phyloP scores from a whole-genome alignment of 2,797 vertebrate species.

The Cynodonichthys magdalenae region DNA sequence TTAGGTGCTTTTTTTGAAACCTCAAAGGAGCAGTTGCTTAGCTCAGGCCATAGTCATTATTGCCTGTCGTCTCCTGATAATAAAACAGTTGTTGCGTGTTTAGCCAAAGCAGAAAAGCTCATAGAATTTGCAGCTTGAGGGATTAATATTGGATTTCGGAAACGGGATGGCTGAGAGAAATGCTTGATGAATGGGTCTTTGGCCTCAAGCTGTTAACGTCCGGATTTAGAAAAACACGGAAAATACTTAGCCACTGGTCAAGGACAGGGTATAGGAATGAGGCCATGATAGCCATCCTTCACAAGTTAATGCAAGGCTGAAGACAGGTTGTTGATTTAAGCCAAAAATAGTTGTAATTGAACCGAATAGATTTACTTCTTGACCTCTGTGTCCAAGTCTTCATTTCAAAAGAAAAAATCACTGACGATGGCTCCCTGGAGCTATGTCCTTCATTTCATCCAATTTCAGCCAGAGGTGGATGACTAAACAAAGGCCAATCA shows the following conservation, averaged over 20 bases:
- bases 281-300: not conserved
- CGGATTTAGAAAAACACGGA: conserved; percentile 25
- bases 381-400: conserved; percentile 23
- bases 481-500: conserved; percentile 59
- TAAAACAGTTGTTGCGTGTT: conserved; percentile 65
- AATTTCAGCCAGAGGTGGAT: conserved; percentile 57
- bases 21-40: conserved; percentile 60
- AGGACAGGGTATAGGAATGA: not conserved
- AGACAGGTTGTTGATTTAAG: not conserved
- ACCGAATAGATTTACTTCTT: conserved; percentile 18
- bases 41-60: conserved; percentile 67
- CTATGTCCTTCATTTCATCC: conserved; percentile 32
- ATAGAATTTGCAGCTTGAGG: conserved; percentile 57
- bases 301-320: conserved; percentile 3
- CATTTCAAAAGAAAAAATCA: conserved; percentile 16
- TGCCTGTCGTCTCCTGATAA: conserved; percentile 69
- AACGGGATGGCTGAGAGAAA: conserved; percentile 28
- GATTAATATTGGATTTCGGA: conserved; percentile 59
- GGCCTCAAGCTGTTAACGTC: conserved; percentile 25
- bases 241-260: conserved; percentile 3
- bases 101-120: conserved; percentile 57
- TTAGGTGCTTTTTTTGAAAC: conserved; percentile 67
- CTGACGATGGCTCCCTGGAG: conserved; percentile 23
- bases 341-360: conserved; percentile 21
- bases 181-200: conserved; percentile 33